Base-by-base conservation (phyloP, 1,140 invertebrate species). In the Scaptomyza hsui region DNA sequence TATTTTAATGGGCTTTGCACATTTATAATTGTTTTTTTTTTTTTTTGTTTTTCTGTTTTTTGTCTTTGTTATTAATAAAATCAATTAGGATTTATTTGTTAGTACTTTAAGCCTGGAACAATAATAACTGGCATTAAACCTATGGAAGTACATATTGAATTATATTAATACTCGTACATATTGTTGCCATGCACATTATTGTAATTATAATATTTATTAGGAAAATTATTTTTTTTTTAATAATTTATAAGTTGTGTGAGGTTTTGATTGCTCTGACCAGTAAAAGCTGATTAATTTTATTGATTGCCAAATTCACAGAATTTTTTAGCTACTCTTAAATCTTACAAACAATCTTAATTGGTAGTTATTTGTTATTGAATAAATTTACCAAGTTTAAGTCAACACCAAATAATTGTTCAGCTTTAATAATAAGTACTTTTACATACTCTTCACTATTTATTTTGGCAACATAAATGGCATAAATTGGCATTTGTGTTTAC, bases 11-110 rank as follows among this genome's bases (percentile, higher is more conserved):
- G 35, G 39, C 52, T 19, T 71, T 41, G 18, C 15, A 32, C 44
- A 70, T 48, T 24, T 53, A 72, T 81, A 86, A 85, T 86, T 86
- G 81, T 67, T 86, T 86, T 78, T 7, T 29, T 29, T 21, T 21
- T 21, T 21, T 21, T 21, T 21, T 21, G 1, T 21, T 21, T 21
- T 21, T 21, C 1, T 21, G 1, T 1, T 21, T 4, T 21, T 1
- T 21, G 7, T 29, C 26, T 29, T 9, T 44, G 35, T 62, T 80
- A 67, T 69, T 80, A 80, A 77, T 74, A 56, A 71, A 74, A 76
- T 77, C 73, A 86, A 80, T 86, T 77, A 77, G 29, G 49, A 52
- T 85, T 70, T 49, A 37, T 39, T 26, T 49, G 4, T 13, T 16
- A 13, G 37, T 35, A 18, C 9, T 32, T 32, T 7, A 9, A 37